phyloP scores from a whole-genome alignment of 2,113 vertebrate species.

The Saguinus imperator region DNA sequence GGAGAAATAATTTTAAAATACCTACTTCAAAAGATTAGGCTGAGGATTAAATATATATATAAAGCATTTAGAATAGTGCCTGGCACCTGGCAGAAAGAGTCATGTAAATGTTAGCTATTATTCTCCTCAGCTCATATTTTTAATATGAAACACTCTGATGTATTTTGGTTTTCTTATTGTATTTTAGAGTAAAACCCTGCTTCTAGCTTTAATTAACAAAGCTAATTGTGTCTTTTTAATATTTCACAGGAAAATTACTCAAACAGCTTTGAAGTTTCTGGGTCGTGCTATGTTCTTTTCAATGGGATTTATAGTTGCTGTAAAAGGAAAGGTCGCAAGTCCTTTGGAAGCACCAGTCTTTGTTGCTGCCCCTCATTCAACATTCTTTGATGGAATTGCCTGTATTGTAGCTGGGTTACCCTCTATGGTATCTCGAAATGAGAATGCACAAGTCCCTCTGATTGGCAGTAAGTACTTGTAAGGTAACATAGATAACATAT shows the following conservation, averaged over 20 bases:
- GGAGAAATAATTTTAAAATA: background rate
- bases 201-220: background rate
- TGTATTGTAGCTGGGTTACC: slow-evolving; percentile 92
- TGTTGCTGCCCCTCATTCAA: slow-evolving; percentile 94
- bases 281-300: slow-evolving; percentile 88
- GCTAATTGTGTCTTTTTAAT: slow-evolving; percentile 14
- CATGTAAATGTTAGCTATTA: fast-evolving
- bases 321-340: slow-evolving; percentile 88
- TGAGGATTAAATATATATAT: background rate
- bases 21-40: background rate
- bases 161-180: background rate
- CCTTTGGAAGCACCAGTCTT: slow-evolving; percentile 91
- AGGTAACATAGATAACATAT: background rate
- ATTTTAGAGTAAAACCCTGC: background rate
- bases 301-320: slow-evolving; percentile 93
- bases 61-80: background rate
- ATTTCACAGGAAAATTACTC: slow-evolving; percentile 87
- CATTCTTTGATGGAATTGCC: slow-evolving; percentile 95
- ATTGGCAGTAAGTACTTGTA: slow-evolving; percentile 92
- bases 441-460: slow-evolving; percentile 90
- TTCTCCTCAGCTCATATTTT: background rate
- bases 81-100: background rate
- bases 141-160: background rate
- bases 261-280: slow-evolving; percentile 83
- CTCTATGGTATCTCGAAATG: slow-evolving; percentile 92